These are phyloP conservation scores for Podarcis raffonei DNA, from an alignment of 2,113 vertebrate genomes.

Conservation along the genomic window DNA sequence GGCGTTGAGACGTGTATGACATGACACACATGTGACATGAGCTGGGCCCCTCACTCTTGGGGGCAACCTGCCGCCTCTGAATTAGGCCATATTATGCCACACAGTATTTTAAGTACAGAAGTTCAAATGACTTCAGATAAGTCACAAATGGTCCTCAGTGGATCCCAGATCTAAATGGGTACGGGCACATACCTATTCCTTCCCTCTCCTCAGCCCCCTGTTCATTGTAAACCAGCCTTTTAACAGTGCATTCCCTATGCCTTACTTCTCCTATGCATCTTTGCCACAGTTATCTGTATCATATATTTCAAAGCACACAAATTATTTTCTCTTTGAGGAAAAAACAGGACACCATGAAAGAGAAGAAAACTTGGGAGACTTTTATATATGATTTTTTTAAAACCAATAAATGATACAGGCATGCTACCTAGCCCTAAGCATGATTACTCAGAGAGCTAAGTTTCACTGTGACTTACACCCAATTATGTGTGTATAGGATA, in stretches of 20 bases:
- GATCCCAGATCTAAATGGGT: not conserved
- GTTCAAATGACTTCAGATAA: not conserved
- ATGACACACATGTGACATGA: too few species aligned
- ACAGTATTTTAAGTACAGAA: not conserved
- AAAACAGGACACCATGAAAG: not conserved
- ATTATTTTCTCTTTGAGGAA: not conserved
- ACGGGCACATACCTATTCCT: not conserved
- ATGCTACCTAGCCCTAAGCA: not conserved
- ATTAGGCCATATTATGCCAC: too few species aligned
- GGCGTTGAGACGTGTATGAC: too few species aligned
- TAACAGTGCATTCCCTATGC: not conserved
- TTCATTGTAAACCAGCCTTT: not conserved
- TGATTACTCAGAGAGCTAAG: not conserved
- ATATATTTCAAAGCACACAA: not conserved
- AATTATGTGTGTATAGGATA: not conserved
- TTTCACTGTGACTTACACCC: not conserved
- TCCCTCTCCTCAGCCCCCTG: not conserved
- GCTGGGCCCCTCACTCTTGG: too few species aligned
- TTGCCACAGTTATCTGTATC: not conserved
- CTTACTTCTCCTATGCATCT: not conserved
- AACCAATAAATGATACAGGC: constrained; percentile 16
- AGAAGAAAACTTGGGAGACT: constrained; percentile 15
- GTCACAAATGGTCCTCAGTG: not conserved
- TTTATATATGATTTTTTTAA: constrained; percentile 27
- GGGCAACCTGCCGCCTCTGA: too few species aligned